Evolutionary conservation across 2,888 invertebrate species (phyloP), one percentile per base, ranked within the genome.

Genomic region (Catocala fraxini): DNA sequence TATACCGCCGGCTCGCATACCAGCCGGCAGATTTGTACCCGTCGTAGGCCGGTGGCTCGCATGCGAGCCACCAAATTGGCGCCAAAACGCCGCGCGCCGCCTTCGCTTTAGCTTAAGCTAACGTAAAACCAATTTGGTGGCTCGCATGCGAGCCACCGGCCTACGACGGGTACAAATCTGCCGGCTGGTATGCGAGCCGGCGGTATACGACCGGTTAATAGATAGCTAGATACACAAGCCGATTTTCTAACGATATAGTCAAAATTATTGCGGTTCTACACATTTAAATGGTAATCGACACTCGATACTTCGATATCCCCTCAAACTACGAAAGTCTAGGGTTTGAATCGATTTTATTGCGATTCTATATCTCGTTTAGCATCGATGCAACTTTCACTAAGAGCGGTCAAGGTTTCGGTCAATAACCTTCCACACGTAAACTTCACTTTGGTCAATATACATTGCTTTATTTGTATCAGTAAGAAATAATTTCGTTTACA

Each of bases 351-450:
- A 71, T 71, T 61, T 60, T 39, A 57, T 58, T 51, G 54, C 51
- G 41, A 39, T 56, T 56, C 15, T 34, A 48, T 62, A 65, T 73
- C 70, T 70, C 63, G 73, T 64, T 67, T 67, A 63, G 58, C 63
- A 67, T 69, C 62, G 43, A 43, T 65, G 63, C 64, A 61, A 85
- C 89, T 88, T 90, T 90, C 90, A 83, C 91, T 86, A 75, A 41
- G 54, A 65, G 68, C 86, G 89, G 87, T 89, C 89, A 89, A 89
- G 88, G 89, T 83, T 77, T 78, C 77, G 87, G 87, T 83, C 88
- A 77, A 73, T 80, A 86, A 87, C 86, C 73, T 51, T 35, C 6
- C 15, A 25, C 45, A 11, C 52, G 64, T 51, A 1, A 57, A 15
- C 25, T 48, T 39, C 49, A 43, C 48, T 33, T 10, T 13, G 41